Evolutionary conservation across 1,140 invertebrate species (phyloP).

Genomic region (Mizuhopecten yessoensis): DNA sequence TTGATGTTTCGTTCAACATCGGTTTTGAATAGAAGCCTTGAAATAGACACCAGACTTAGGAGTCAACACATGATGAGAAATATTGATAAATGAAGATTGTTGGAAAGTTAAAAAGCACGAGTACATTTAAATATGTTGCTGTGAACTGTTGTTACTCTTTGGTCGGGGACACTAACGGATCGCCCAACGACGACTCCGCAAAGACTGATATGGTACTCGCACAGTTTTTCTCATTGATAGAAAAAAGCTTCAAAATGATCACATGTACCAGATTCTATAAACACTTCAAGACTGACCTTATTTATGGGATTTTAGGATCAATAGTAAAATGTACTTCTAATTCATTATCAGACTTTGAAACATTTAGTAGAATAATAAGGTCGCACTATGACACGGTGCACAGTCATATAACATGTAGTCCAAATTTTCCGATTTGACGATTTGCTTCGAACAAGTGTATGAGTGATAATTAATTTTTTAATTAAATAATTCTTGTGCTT

Average conservation of each 20-base stretch:
- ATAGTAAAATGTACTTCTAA: slow-evolving; percentile 19
- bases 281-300: not conserved
- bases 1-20: too few relatives aligned
- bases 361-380: not conserved
- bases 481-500: slow-evolving; percentile 40
- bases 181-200: too few relatives aligned
- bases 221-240: not conserved
- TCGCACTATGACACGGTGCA: not conserved
- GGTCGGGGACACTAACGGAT: too few relatives aligned
- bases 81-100: not conserved
- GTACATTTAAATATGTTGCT: not conserved
- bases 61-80: too few relatives aligned
- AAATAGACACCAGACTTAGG: too few relatives aligned
- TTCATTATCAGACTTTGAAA: not conserved
- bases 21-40: too few relatives aligned
- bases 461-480: slow-evolving; percentile 22
- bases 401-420: not conserved
- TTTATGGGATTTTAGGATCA: not conserved
- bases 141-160: not conserved
- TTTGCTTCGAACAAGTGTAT: not conserved
- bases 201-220: not conserved
- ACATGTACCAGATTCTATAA: not conserved
- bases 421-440: slow-evolving; percentile 25
- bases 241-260: not conserved
- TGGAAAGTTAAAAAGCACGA: not conserved